Conservation (phyloP, 2,113 vertebrate genomes). For the Lethenteron camtschaticum region DNA sequence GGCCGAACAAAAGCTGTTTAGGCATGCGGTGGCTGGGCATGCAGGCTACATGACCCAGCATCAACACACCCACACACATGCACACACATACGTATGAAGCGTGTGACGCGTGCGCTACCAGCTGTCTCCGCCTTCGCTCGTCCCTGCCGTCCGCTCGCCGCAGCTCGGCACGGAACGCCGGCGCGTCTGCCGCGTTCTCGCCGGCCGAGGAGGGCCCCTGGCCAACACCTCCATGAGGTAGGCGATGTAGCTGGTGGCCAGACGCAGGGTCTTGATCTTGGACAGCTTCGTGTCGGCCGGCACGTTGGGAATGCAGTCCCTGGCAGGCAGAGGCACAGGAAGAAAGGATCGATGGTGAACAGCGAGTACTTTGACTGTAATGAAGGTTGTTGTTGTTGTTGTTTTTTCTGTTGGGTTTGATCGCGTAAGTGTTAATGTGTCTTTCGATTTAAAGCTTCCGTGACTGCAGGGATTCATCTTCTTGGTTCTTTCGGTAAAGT, state of each 20-base stretch:
- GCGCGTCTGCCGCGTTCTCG: conserved; percentile 22
- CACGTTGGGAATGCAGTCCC: conserved; percentile 64
- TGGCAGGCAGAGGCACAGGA: neutral
- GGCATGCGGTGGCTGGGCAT: too few relatives aligned
- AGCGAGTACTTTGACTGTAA: neutral
- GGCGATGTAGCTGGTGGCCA: conserved; percentile 63
- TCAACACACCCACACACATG: too few relatives aligned
- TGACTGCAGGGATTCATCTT: too few relatives aligned
- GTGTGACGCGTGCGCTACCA: conserved; percentile 26
- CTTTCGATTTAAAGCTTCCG: too few relatives aligned
- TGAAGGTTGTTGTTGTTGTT: too few relatives aligned
- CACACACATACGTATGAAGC: neutral
- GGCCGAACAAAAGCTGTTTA: too few relatives aligned
- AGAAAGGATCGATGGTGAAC: neutral
- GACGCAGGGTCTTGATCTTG: conserved; percentile 54
- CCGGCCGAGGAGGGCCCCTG: conserved; percentile 44
- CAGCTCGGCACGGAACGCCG: conserved; percentile 74
- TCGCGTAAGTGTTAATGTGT: too few relatives aligned
- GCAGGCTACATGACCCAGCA: too few relatives aligned
- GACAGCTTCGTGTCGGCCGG: conserved; percentile 62
- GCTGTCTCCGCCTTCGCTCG: conserved; percentile 56
- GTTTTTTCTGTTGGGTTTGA: too few relatives aligned
- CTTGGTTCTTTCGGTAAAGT: too few relatives aligned
- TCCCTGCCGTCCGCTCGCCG: conserved; percentile 62
- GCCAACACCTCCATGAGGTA: conserved; percentile 73